Evolutionary conservation across 1,140 invertebrate species (phyloP).

Genomic region (Drosophila rufa): DNA sequence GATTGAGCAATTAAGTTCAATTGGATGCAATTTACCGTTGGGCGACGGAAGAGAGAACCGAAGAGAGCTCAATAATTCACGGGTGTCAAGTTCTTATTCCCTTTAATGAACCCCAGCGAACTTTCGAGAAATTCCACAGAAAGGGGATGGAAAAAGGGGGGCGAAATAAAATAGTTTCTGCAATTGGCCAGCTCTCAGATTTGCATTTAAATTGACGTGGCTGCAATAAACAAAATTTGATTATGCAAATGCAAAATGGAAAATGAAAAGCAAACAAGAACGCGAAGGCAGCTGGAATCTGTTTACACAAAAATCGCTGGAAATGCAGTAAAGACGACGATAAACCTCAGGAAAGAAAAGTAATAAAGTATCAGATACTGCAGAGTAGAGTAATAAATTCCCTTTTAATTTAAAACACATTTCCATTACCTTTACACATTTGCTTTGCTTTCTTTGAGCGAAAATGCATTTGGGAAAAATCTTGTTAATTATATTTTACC

Average conservation of each 20-base stretch:
- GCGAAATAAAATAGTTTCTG: slow-evolving; percentile 33
- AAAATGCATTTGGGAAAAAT: not conserved
- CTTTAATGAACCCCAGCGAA: slow-evolving; percentile 40
- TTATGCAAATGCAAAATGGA: slow-evolving; percentile 38
- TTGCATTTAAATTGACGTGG: slow-evolving; percentile 48
- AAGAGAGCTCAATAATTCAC: slow-evolving; percentile 43
- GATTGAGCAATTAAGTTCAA: slow-evolving; percentile 57
- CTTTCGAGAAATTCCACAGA: slow-evolving; percentile 37
- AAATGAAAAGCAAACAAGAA: slow-evolving; percentile 27
- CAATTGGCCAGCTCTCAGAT: slow-evolving; percentile 40
- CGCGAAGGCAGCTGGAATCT: not conserved
- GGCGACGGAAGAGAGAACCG: slow-evolving; percentile 4
- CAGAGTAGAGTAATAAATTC: too few species aligned
- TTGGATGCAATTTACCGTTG: slow-evolving; percentile 46
- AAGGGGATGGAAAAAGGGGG: not conserved
- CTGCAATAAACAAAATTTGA: slow-evolving; percentile 43
- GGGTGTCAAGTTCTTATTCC: slow-evolving; percentile 55
- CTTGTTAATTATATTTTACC: too few species aligned
- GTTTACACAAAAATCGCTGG: slow-evolving; percentile 11
- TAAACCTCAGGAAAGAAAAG: not conserved
- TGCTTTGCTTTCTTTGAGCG: not conserved
- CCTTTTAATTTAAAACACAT: not conserved
- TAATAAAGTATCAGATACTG: not conserved
- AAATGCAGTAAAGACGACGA: slow-evolving; percentile 6
- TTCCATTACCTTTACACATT: not conserved